Base-by-base conservation (phyloP, 2,113 vertebrate genomes). In the Stomatorhinus ivindoensis region DNA sequence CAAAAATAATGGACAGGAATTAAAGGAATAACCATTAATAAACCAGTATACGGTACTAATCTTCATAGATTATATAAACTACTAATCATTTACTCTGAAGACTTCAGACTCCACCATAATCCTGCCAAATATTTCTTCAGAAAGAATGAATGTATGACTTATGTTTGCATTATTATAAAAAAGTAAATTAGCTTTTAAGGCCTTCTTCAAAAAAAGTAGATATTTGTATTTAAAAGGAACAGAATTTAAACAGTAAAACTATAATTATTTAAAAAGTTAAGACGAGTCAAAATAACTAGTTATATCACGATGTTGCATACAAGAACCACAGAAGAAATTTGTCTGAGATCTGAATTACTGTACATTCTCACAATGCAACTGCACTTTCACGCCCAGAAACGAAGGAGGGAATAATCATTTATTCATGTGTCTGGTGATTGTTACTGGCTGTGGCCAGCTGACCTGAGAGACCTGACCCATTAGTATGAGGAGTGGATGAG, bases 291-390 rank as follows among this genome's bases (percentile, higher is more conserved):
- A 88, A 93, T 91, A 89, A 91, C 92, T 44, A 48, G 13, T 46
- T 13, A 46, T 55, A 13, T 35, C 17, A 80, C 4, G 24, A 82
- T 42, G 6, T 92, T 87, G 91, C 87, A 89, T 90, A 47, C 76
- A 90, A 90, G 88, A 93, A 93, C 91, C 92, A 94, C 90, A 94
- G 91, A 91, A 94, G 89, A 89, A 91, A 87, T 90, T 47, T 27
- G 84, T 86, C 90, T 94, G 94, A 94, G 94, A 85, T 85, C 55
- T 47, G 3, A 4, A 65, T 61, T 35, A 85, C 5, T 17, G 24
- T 27, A 48, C 17, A 89, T 85, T 89, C 31, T 24, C 51, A 89
- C 76, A 85, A 27, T 95, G 93, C 93, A 92, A 91, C 90, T 87
- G 92, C 92, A 76, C 19, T 35, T 13, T 8, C 17, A 13, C 1